Percentiles rank a stretch among this genome's conserved stretches.
phyloP scores from a whole-genome alignment of 2,113 vertebrate genomes.

The Scytalopus superciliaris region DNA sequence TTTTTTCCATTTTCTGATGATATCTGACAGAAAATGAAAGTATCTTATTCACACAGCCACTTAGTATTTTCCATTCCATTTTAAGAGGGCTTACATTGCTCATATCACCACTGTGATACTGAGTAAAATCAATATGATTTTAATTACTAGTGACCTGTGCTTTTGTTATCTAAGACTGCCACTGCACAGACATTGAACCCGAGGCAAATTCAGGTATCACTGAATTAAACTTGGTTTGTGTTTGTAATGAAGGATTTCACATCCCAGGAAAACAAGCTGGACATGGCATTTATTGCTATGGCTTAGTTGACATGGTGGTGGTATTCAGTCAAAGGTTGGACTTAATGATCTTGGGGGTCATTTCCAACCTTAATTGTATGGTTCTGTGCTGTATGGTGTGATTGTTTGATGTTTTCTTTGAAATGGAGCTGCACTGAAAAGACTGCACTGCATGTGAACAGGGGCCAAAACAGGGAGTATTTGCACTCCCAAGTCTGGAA shows the following conservation, averaged over 20 bases:
- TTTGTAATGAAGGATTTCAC: not conserved
- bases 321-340: not conserved
- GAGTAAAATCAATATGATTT: slow-evolving; percentile 30
- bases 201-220: not conserved
- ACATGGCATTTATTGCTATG: not conserved
- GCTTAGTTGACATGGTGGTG: not conserved
- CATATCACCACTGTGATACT: not conserved
- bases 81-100: not conserved
- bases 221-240: not conserved
- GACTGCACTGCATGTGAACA: not conserved
- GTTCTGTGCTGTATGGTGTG: not conserved
- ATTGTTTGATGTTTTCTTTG: not conserved
- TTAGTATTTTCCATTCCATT: not conserved
- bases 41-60: not conserved
- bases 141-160: not conserved
- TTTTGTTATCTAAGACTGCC: not conserved
- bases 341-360: not conserved
- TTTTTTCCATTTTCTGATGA: not conserved
- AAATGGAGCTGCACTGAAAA: not conserved
- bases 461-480: not conserved
- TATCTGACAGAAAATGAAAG: not conserved
- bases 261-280: not conserved
- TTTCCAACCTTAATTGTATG: not conserved
- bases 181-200: not conserved
- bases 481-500: not conserved